Percentiles rank a stretch among this genome's conserved stretches.
Conservation (phyloP, 2,113 vertebrate species). For the Prinia subflava region DNA sequence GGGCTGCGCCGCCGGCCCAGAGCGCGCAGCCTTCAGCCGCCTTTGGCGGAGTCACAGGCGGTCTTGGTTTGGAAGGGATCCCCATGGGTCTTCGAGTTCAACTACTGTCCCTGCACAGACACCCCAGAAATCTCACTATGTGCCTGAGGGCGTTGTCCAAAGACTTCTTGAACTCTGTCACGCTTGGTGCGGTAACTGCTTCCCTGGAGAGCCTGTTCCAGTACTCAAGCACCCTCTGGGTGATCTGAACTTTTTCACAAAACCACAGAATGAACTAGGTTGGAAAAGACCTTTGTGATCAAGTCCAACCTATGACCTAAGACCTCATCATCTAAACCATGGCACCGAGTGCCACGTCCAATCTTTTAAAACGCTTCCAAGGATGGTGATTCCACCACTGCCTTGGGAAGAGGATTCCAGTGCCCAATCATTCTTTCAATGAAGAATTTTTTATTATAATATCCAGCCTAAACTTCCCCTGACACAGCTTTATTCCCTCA, state of each 20-base stretch:
- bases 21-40: fast-evolving
- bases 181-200: background rate
- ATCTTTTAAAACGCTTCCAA: background rate
- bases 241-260: background rate
- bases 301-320: background rate
- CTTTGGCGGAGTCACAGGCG: fast-evolving
- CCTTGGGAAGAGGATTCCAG: background rate
- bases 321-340: background rate
- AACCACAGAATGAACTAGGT: background rate
- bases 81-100: no score
- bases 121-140: background rate
- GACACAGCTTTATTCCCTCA: background rate
- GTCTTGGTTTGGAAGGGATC: no score
- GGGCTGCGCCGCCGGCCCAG: fast-evolving
- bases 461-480: background rate
- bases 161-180: background rate
- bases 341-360: background rate
- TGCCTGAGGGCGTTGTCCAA: background rate
- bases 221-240: background rate
- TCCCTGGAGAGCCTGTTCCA: background rate
- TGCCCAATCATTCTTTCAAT: background rate
- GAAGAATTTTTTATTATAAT: background rate
- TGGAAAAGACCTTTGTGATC: background rate
- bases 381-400: background rate
- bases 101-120: background rate